A percentile compares a stretch with the other conserved stretches of the same genome.
Evolutionary conservation across 2,888 invertebrate species (phyloP).

Genomic region (Cryptocephalus primarius): DNA sequence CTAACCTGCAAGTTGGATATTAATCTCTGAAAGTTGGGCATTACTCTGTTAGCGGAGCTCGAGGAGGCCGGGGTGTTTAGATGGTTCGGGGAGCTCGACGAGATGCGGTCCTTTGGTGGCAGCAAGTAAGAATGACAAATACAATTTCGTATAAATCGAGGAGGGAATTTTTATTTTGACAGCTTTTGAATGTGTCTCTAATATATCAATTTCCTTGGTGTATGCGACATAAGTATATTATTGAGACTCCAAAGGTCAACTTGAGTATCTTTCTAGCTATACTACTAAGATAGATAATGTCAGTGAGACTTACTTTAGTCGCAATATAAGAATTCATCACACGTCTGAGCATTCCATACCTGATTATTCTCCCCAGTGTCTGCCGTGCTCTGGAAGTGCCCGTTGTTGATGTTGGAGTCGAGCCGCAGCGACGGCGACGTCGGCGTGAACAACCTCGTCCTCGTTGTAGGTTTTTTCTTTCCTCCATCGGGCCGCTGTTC

Average conservation of each 20-base stretch:
- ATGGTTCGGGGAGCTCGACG: conserved; percentile 30
- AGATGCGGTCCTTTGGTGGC: conserved; percentile 28
- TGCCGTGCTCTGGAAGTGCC: conserved; percentile 25
- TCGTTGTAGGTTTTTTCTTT: conserved; percentile 20
- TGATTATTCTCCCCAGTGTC: conserved; percentile 10
- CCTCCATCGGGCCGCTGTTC: conserved; percentile 47
- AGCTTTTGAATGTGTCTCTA: too few species aligned
- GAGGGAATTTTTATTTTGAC: too few species aligned
- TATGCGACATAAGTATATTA: too few species aligned
- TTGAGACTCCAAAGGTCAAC: too few species aligned
- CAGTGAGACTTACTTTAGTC: too few species aligned
- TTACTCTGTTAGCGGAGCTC: conserved; percentile 43
- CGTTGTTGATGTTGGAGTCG: conserved; percentile 22
- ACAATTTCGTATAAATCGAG: too few species aligned
- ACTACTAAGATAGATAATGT: too few species aligned
- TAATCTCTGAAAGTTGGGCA: conserved; percentile 60
- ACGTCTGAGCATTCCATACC: background rate
- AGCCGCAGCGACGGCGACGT: conserved; percentile 26
- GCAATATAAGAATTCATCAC: too few species aligned
- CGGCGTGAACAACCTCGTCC: conserved; percentile 27
- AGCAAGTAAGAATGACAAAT: too few species aligned
- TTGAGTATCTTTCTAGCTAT: too few species aligned
- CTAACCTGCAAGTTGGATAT: conserved; percentile 65
- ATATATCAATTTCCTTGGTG: too few species aligned
- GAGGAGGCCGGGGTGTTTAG: conserved; percentile 29